Base-by-base conservation (phyloP, 2,797 vertebrate genomes). In the Dicrostonyx torquatus region DNA sequence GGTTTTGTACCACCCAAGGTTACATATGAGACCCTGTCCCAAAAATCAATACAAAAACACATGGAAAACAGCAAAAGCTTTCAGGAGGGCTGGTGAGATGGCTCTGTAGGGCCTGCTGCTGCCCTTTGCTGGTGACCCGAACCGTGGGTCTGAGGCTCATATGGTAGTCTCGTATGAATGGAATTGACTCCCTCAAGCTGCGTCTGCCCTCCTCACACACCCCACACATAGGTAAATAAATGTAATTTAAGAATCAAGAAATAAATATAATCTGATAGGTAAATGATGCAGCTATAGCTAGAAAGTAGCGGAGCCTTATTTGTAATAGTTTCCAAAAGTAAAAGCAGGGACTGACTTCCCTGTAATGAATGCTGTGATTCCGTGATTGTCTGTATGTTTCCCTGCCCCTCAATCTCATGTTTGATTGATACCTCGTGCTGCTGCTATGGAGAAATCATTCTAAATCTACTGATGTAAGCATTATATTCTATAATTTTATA, bases 381-480 rank as follows among this genome's bases (percentile, higher is more conserved):
- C 13, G 76, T 48, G 22, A 24, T 87, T 86, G 4, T 53, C 18
- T n/a, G 2, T 45, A 50, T 80, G 9, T 93, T 4, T 94, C 70
- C 7, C 3, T 96, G 9, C 43, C 93, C 13, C 11, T 22, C 89
- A 55, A 2, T 53, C 1, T 95, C 45, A 40, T 62, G n/a, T 45
- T 95, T 73, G 95, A 26, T 31, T 8, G 96, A 75, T 90, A 93
- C 64, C 29, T 64, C 87, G 43, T 53, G 87, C 22, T 48, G 53
- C 17, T 94, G 31, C 3, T 80, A 26, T 48, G 18, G 68, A 87
- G 45, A 18, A 92, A 50, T 70, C 77, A 66, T 90, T 97, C 78
- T 91, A 75, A 96, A n/a, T 7, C 29, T 15, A 34, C 73, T 26
- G 75, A 50, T 89, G 1, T 85, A 87, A 95, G 79, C 94, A 91